Evolutionary conservation across 2,888 invertebrate genomes (phyloP), one percentile per base, ranked within the genome.

Genomic region (Arctia plantaginis): DNA sequence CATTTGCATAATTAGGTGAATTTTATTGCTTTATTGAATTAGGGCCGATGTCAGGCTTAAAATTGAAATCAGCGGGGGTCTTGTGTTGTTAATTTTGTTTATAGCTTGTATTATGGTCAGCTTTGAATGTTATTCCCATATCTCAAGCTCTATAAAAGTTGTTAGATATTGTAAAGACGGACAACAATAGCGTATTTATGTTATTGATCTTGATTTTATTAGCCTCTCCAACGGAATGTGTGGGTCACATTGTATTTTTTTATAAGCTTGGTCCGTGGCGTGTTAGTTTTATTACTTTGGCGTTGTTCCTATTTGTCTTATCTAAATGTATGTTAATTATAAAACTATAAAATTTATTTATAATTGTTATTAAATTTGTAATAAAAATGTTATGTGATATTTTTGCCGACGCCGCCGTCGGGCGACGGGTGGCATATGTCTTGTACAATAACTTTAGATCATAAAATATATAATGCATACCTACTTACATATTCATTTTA

Each of bases 11-110:
- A 95, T 95, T 95, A 95, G 95, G 95, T 95, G 95, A 94, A 95
- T 95, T 95, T 95, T 95, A 95, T 95, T 92, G 94, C 95, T 95
- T 95, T 95, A 95, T 95, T 95, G 95, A 95, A 95, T 95, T 95
- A 95, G 92, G 94, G 91, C 93, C 94, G 93, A 95, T 94, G 95
- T 95, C 95, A 94, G 93, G 85, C 88, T 93, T 94, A 94, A 95
- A 95, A 95, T 95, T 95, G 95, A 94, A 95, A 94, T 85, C 95
- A 94, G 94, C 95, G 95, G 95, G 93, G 90, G 90, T 84, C 93
- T 86, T 93, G 92, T 95, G 95, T 95, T 95, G 95, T 95, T 95
- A 95, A 95, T 95, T 95, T 95, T 94, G 95, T 95, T 95, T 95
- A 95, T 95, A 92, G 94, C 93, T 93, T 93, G 93, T 94, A 94